These are phyloP conservation scores for Crossoptilon crossoptilon DNA, from an alignment of 2,797 vertebrate species.

Conservation along the genomic window DNA sequence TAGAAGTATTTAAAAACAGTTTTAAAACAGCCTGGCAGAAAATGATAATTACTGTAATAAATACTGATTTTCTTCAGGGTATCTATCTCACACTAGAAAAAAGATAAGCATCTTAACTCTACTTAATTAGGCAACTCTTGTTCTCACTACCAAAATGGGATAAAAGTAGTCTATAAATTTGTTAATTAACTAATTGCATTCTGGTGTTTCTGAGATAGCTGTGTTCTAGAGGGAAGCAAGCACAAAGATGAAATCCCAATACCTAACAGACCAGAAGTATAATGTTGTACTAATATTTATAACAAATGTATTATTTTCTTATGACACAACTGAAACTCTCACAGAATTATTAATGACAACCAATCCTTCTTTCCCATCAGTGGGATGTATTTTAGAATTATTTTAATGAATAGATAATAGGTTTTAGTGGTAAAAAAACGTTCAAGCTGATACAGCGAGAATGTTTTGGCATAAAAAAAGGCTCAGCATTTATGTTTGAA, in stretches of 20 bases:
- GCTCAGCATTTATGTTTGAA: not conserved
- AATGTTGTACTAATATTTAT: not conserved
- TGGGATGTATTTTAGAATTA: not conserved
- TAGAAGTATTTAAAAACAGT: not conserved
- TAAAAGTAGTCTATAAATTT: slow-evolving; percentile 32
- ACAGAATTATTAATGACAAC: not conserved
- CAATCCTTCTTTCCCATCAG: not conserved
- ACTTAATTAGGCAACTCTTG: slow-evolving; percentile 31
- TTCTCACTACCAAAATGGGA: not conserved
- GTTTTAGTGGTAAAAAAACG: not conserved
- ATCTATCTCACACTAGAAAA: not conserved
- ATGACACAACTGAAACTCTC: not conserved
- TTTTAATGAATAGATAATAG: not conserved
- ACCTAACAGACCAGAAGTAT: not conserved
- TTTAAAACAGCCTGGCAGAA: slow-evolving; percentile 51
- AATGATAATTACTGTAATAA: slow-evolving; percentile 36
- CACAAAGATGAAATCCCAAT: not conserved
- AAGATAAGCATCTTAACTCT: slow-evolving; percentile 10
- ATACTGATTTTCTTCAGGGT: slow-evolving; percentile 45
- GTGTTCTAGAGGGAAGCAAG: not conserved
- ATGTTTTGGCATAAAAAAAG: not conserved
- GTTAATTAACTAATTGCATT: slow-evolving; percentile 28
- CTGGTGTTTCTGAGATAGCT: not conserved
- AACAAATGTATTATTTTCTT: not conserved
- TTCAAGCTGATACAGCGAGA: not conserved